Evolutionary conservation across 2,797 vertebrate species (phyloP), one percentile per base, ranked within the genome.

Genomic region (Anguilla megastoma): DNA sequence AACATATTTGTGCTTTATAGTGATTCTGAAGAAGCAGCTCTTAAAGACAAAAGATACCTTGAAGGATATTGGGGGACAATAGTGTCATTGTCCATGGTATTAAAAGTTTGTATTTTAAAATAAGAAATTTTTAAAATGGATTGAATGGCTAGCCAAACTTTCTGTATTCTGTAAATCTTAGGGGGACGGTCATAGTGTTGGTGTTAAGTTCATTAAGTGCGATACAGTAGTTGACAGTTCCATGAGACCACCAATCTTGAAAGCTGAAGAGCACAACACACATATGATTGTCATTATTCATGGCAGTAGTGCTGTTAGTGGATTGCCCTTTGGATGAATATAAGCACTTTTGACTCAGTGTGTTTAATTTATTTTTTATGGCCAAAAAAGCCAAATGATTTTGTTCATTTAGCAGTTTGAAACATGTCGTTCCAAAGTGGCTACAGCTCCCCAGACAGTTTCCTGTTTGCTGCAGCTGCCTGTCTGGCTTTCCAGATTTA

Each of bases 11-110:
- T 82, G 45, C 74, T 50, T 80, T n/a, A 69, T 21, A 18, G 56
- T 87, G 69, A 36, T 88, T 56, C 4, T 74, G n/a, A 76, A 86
- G 66, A 14, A 76, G 56, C 85, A 66, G n/a, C 74, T 60, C 71
- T 82, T 87, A 87, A 87, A 52, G 48, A 86, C 30, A 14, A 33
- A 56, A 71, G 52, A 50, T 80, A 74, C 1, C 0, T 86, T 60
- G 54, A 9, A 80, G 54, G 54, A 7, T 24, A 63, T n/a, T 10
- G 27, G 30, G 24, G 36, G 30, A 52, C 30, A 30, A 14, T 16
- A 33, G 12, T 33, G 33, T 14, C 41, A 30, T 71, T 71, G 66
- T 71, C 8, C 60, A 63, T 63, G 4, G 27, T 71, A 30, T 71
- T 30, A 71, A 27, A n/a, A 7, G 60, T 63, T n/a, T 63, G 24